phyloP scores from a whole-genome alignment of 2,113 vertebrate species.

The Bos javanicus region DNA sequence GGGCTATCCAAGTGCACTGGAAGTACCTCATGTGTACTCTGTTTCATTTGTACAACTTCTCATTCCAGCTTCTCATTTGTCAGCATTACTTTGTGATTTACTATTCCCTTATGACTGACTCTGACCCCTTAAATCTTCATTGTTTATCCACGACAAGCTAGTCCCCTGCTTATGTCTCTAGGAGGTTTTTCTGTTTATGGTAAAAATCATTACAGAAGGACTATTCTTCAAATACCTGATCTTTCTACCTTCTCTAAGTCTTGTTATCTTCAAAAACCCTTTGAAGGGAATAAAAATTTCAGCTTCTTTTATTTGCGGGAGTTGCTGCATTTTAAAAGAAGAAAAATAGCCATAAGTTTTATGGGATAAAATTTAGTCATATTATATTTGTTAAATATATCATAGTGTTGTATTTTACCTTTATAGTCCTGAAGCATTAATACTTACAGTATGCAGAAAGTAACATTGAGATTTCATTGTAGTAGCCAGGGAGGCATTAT shows the following conservation, averaged over 20 bases:
- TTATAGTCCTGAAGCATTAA: slow-evolving; percentile 23
- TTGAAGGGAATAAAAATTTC: slow-evolving; percentile 30
- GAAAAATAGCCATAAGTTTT: not conserved
- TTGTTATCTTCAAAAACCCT: slow-evolving; percentile 32
- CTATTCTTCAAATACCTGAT: slow-evolving; percentile 24
- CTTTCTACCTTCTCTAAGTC: slow-evolving; percentile 28
- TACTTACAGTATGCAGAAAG: not conserved
- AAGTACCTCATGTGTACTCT: not conserved
- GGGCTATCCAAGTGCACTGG: not conserved
- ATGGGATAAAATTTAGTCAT: slow-evolving; percentile 20
- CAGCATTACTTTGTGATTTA: not conserved
- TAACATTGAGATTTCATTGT: not conserved
- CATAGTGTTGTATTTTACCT: not conserved
- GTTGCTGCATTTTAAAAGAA: slow-evolving; percentile 14
- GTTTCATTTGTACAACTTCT: not conserved
- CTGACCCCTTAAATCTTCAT: not conserved
- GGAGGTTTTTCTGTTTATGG: not conserved
- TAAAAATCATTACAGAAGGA: slow-evolving; percentile 28
- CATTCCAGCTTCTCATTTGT: not conserved
- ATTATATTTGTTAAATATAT: not conserved
- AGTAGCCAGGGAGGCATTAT: slow-evolving; percentile 1
- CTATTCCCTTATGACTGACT: not conserved
- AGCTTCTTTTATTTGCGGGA: not conserved
- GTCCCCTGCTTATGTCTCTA: not conserved
- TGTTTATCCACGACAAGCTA: not conserved